Evolutionary conservation across 2,888 invertebrate genomes (phyloP), one percentile per base, ranked within the genome.

Genomic region (Thelaira solivaga): DNA sequence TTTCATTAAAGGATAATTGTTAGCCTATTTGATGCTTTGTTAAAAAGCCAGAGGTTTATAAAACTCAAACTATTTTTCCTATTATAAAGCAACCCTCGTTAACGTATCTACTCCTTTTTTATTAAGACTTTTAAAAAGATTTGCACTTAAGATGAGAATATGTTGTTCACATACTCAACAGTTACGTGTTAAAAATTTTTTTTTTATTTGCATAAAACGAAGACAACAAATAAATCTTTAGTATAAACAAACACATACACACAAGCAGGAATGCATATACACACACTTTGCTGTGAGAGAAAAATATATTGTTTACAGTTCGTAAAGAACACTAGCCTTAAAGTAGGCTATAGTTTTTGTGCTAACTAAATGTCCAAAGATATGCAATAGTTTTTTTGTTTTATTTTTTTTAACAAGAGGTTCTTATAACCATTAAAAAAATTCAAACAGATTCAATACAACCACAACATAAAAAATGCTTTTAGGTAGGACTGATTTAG

Each of bases 151-250:
- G 34, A 57, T 47, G 49, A n/a, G n/a, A 26, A 39, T 22, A 36
- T 43, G 20, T 20, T 3, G 39, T 13, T 16, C 18, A 36, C 8
- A 39, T 47, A 26, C 34, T n/a, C 6, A 5, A 47, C 22, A 29
- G 20, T 51, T 34, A 68, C 62, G 55, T 68, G 75, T 62, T 55
- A 55, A 62, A 55, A n/a, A 47, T 39, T 57, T 51, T n/a, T n/a
- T n/a, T n/a, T 51, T 71, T 53, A 61, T 59, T 59, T 29, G 11
- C 26, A 55, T 59, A 57, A 47, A 55, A 39, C 13, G 18, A 24
- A 57, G n/a, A 61, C 49, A 22, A 43, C 13, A 68, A 36, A 62
- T 34, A 13, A 62, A 45, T 39, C 7, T 45, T 36, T 36, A 11
- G 24, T 10, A 31, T 16, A 5, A 4, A 26, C 6, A 26, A 4